Percentiles rank a stretch among this genome's conserved stretches.
These are phyloP conservation scores for Agelaius tricolor DNA, from an alignment of 2,113 vertebrate species.

Conservation along the genomic window DNA sequence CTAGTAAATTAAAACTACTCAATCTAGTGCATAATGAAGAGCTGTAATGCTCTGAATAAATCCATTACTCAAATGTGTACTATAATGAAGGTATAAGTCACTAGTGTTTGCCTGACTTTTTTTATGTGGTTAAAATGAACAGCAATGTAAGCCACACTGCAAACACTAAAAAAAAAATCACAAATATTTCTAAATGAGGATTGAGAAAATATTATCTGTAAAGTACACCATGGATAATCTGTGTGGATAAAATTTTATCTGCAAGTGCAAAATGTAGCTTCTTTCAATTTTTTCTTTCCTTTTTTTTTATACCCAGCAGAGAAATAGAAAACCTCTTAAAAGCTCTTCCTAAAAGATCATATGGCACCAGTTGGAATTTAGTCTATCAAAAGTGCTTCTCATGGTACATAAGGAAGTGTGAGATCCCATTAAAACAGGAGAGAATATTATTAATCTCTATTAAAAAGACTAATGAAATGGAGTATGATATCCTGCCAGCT, in stretches of 20 bases:
- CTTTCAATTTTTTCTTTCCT: not conserved
- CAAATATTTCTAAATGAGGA: not conserved
- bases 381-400: not conserved
- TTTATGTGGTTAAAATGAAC: not conserved
- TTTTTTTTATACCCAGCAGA: not conserved
- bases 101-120: not conserved
- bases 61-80: not conserved
- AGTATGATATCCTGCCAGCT: not conserved
- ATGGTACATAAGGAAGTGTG: not conserved
- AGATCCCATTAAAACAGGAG: not conserved
- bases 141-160: not conserved
- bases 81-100: not conserved
- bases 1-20: not conserved
- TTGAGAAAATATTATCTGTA: not conserved
- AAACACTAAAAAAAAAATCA: not conserved
- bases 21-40: not conserved
- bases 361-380: not conserved
- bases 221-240: not conserved
- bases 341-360: not conserved
- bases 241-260: not conserved
- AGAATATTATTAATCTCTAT: constrained; percentile 2
- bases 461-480: constrained; percentile 4
- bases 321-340: not conserved
- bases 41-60: not conserved
- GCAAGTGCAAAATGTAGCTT: not conserved